Evolutionary conservation across 2,888 invertebrate species (phyloP), one percentile per base, ranked within the genome.

Genomic region (Sinodicranocentrus sp.): DNA sequence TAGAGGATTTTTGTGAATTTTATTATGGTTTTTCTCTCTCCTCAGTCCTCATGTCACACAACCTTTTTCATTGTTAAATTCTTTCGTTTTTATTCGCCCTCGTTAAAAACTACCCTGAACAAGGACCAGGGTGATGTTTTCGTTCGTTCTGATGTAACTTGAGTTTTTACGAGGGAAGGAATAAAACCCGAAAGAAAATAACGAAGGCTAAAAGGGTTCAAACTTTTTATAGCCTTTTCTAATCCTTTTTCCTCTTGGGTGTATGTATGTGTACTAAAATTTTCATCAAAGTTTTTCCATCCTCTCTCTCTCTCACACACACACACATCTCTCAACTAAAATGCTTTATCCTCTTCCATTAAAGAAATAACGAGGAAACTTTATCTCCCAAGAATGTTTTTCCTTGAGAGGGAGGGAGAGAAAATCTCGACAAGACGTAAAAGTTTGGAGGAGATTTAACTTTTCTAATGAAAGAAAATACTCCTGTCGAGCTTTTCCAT

Each of bases 211-310:
- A n/a, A n/a, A 61, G 21, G 26, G 17, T 17, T 61, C 17, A 59
- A 54, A 73, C 57, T 73, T 82, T 82, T 75, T 75, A 75, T 68
- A 43, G 65, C 57, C 75, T 48, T 68, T 68, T 61, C 65, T 61
- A 61, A 73, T 75, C 82, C 80, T 44, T 75, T 59, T 70, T 33
- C 82, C 61, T 61, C 43, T n/a, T n/a, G n/a, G n/a, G n/a, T n/a
- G n/a, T n/a, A n/a, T n/a, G n/a, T n/a, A n/a, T n/a, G n/a, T n/a
- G n/a, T 39, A 68, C 61, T 48, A 68, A 75, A 82, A 68, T 68
- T 80, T 68, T 82, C 73, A 75, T 63, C 65, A 75, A 80, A 75
- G 28, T n/a, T 70, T 71, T 70, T 61, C 63, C 61, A 43, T 77
- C 26, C 63, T n/a, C n/a, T n/a, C n/a, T n/a, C n/a, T n/a, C n/a